Evolutionary conservation across 2,797 vertebrate species (phyloP).

Genomic region (Cyprinella venusta): DNA sequence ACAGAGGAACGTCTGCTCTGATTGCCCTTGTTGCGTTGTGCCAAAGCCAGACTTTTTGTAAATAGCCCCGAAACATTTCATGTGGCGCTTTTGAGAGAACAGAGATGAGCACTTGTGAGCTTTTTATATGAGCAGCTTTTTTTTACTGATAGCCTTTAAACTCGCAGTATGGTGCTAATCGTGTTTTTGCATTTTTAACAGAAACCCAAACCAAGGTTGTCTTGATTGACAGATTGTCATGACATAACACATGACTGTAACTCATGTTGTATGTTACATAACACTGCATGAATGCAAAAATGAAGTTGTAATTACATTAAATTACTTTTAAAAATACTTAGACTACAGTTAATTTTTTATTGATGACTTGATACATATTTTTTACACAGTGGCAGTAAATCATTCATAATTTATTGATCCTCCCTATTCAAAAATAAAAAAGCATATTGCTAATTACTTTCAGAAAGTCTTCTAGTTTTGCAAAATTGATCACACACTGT

Average conservation of each 20-base stretch:
- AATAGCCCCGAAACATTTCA: conserved; percentile 30
- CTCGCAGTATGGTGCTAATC: not conserved
- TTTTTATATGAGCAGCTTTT: conserved; percentile 15
- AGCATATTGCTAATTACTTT: too few relatives aligned
- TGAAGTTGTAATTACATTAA: not conserved
- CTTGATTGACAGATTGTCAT: not conserved
- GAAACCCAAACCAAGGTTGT: not conserved
- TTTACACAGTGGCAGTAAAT: not conserved
- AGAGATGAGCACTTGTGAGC: conserved; percentile 10
- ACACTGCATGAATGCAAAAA: too few relatives aligned
- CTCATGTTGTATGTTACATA: too few relatives aligned
- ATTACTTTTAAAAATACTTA: not conserved
- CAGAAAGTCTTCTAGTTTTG: too few relatives aligned
- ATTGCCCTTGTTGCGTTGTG: conserved; percentile 62
- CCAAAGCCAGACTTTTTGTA: conserved; percentile 44
- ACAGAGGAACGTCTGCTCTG: conserved; percentile 31
- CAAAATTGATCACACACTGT: too few relatives aligned
- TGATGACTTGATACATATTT: not conserved
- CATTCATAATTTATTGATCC: not conserved
- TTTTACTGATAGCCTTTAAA: conserved; percentile 2
- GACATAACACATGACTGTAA: not conserved
- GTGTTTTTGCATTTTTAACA: not conserved
- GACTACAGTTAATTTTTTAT: not conserved
- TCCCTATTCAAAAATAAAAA: not conserved
- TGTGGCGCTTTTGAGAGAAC: conserved; percentile 2